Evolutionary conservation across 2,113 vertebrate species (phyloP), one percentile per base, ranked within the genome.

Genomic region (Tonatia bakeri): DNA sequence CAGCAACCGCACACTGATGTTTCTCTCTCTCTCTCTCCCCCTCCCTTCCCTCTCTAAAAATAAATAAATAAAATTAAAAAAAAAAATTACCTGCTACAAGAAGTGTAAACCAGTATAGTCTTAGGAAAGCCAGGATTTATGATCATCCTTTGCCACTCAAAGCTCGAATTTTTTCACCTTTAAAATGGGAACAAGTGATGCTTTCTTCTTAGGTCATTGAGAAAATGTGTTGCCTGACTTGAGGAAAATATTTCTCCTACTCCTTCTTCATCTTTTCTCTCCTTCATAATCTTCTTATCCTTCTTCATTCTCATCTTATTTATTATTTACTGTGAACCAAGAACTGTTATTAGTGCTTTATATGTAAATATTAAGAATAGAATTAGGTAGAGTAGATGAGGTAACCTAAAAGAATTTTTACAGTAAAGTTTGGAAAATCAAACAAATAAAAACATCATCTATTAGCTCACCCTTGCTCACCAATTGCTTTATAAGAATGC

Each of bases 131-230:
- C 19, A 67, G 43, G 14, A 80, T 50, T 90, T 90, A 28, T 13
- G 8, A 61, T 47, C 81, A 83, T 3, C 26, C 1, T 40, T 7
- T 38, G 9, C 17, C 31, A 81, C 10, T 56, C 26, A 73, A 89
- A 90, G 5, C 3, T 36, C 65, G 50, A 47, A 90, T 90, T 92
- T 90, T 26, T 94, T 85, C 26, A 43, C 86, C 54, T 89, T 91
- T 88, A 86, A 82, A 90, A 45, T 33, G 4, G 3, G 2, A 11
- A 75, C 40, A 89, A 75, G 33, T 79, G 12, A 47, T 45, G 59
- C 11, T 90, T 93, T 97, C 52, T 83, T 79, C 16, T 80, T 56
- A 89, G 59, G 16, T 76, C 40, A 94, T 22, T 43, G 31, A 90
- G 4, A 85, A 31, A 36, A 54, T 16, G 10, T 82, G 4, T 72